phyloP scores from a whole-genome alignment of 2,113 vertebrate genomes.

The Propithecus coquereli region DNA sequence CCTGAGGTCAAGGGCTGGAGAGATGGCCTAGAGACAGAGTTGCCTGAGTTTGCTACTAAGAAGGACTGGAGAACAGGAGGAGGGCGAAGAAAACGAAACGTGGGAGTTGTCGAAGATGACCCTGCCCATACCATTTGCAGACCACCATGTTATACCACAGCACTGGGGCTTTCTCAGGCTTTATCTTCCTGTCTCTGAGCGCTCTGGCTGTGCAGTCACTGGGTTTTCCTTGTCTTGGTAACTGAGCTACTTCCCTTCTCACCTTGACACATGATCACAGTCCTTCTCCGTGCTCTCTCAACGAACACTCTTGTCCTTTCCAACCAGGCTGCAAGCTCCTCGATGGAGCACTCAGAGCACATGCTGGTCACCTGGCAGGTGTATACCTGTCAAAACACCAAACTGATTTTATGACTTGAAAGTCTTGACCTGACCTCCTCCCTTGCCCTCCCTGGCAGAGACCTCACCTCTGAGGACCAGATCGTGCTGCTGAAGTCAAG shows the following conservation, averaged over 20 bases:
- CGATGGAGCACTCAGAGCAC: background rate
- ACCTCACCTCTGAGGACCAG: conserved; percentile 95
- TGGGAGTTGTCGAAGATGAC: background rate
- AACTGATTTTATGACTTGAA: background rate
- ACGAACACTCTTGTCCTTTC: background rate
- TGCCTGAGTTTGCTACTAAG: background rate
- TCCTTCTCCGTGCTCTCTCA: background rate
- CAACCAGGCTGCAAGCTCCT: background rate
- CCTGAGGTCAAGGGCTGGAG: background rate
- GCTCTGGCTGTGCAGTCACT: background rate
- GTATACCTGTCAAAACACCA: background rate
- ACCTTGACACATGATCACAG: background rate
- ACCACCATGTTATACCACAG: background rate
- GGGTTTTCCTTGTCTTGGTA: background rate
- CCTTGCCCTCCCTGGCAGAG: conserved; percentile 75
- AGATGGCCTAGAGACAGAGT: background rate
- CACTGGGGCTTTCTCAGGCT: background rate
- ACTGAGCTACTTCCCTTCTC: background rate
- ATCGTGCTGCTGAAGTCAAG: conserved; percentile 98
- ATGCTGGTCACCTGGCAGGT: background rate
- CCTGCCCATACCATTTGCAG: background rate
- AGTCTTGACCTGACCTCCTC: background rate
- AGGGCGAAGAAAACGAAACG: background rate
- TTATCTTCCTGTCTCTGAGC: background rate
- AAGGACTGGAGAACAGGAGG: background rate